These are phyloP conservation scores for Eretmochelys imbricata DNA, from an alignment of 2,113 vertebrate genomes.

Conservation along the genomic window DNA sequence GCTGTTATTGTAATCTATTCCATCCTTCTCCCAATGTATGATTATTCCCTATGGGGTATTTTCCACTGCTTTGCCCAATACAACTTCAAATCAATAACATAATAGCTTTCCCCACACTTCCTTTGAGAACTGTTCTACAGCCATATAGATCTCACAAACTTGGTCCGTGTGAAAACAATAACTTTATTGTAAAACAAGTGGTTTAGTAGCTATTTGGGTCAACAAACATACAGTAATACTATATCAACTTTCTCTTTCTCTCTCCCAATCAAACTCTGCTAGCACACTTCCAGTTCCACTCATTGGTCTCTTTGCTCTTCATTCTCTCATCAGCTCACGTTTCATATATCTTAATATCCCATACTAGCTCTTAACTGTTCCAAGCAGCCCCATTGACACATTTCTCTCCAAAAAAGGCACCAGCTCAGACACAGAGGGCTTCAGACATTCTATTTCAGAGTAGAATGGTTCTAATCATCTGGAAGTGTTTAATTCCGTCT, in stretches of 20 bases:
- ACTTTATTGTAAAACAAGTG: neutral
- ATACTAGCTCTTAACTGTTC: neutral
- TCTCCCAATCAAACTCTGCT: neutral
- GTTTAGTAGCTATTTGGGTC: conserved; percentile 19
- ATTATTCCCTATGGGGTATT: conserved; percentile 54
- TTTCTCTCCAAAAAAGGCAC: neutral
- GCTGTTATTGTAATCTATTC: conserved; percentile 20
- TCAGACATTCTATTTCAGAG: neutral
- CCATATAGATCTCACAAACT: conserved; percentile 17
- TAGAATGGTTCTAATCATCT: neutral
- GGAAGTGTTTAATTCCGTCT: neutral
- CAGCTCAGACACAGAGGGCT: neutral
- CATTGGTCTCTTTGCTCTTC: neutral
- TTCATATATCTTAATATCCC: neutral
- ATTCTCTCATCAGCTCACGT: neutral
- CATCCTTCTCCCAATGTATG: conserved; percentile 8
- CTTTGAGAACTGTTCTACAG: conserved; percentile 18
- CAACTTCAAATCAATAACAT: conserved; percentile 43
- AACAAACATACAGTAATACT: neutral
- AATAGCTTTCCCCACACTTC: conserved; percentile 3
- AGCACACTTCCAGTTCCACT: neutral
- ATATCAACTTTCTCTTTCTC: neutral
- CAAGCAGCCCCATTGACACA: neutral
- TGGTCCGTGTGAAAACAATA: conserved; percentile 12
- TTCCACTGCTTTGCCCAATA: conserved; percentile 57